Conservation (phyloP, 2,113 vertebrate species). For the Microcebus griseorufus region DNA sequence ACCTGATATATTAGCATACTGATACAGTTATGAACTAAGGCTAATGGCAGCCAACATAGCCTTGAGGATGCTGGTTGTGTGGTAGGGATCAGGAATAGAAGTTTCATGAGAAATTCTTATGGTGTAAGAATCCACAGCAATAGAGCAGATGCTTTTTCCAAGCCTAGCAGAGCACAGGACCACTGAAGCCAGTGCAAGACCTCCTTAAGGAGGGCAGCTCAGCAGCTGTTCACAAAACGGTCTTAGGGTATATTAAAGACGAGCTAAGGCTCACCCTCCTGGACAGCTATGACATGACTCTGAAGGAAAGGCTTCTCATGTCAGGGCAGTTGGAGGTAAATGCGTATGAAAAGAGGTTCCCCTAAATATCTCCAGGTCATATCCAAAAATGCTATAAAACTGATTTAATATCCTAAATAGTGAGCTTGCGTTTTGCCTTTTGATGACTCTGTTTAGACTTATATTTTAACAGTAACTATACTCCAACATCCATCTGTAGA, state of each 20-base stretch:
- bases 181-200: rapidly evolving
- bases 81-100: not conserved
- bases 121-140: not conserved
- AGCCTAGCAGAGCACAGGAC: not conserved
- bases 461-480: not conserved
- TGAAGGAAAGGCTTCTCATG: not conserved
- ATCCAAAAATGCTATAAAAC: not conserved
- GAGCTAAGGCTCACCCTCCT: not conserved
- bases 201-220: not conserved
- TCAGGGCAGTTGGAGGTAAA: not conserved
- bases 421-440: not conserved
- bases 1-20: not conserved
- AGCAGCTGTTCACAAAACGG: not conserved
- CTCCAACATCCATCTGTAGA: not conserved
- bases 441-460: not conserved
- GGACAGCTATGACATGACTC: not conserved
- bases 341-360: not conserved
- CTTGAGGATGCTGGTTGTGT: not conserved
- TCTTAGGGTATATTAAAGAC: not conserved
- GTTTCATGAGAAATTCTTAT: not conserved
- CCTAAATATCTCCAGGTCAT: not conserved
- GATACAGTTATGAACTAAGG: not conserved
- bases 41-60: not conserved
- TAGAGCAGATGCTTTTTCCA: not conserved
- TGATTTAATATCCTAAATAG: not conserved